Conservation (phyloP, 2,797 vertebrate genomes). For the Pangasius macronema region DNA sequence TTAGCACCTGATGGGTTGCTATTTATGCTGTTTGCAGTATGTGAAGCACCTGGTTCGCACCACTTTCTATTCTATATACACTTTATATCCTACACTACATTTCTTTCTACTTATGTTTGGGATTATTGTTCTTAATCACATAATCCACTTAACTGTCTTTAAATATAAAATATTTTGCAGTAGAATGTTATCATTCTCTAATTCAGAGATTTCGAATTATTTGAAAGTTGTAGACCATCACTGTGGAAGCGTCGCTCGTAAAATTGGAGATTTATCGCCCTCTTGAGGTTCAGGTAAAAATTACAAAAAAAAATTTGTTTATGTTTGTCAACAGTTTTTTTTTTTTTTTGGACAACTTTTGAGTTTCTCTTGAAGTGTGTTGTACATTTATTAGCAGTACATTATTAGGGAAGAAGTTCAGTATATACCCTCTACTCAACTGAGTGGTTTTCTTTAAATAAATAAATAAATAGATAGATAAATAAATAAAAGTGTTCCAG, state of each 20-base stretch:
- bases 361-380: neutral
- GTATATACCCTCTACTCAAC: neutral
- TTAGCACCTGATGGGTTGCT: neutral
- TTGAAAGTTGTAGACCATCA: neutral
- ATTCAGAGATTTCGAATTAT: neutral
- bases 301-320: neutral
- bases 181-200: neutral
- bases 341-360: neutral
- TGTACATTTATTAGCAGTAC: neutral
- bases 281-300: neutral
- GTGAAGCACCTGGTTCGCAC: neutral
- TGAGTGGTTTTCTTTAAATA: neutral
- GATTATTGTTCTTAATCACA: neutral
- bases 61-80: neutral
- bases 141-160: neutral
- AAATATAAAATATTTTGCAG: neutral
- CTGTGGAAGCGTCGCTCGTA: neutral
- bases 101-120: neutral
- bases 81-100: neutral
- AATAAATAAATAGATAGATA: no score
- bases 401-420: neutral
- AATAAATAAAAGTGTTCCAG: neutral
- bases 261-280: slow-evolving; percentile 4
- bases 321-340: neutral
- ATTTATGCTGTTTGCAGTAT: neutral